These are phyloP conservation scores for Mus caroli DNA, from an alignment of 2,797 vertebrate genomes.

Conservation along the genomic window DNA sequence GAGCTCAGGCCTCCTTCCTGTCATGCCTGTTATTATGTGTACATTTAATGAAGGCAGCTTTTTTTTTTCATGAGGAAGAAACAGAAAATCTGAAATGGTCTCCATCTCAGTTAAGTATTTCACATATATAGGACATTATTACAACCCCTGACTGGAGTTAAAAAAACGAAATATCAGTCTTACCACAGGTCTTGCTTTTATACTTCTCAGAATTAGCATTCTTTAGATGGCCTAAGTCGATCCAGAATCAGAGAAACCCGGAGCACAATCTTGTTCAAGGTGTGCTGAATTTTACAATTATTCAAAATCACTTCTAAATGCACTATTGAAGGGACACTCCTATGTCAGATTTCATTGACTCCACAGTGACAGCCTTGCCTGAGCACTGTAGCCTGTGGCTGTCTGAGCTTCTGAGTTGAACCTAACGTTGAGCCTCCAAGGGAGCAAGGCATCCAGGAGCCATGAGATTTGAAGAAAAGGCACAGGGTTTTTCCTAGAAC, in stretches of 20 bases:
- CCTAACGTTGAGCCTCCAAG: neutral
- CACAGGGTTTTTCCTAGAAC: rapidly evolving
- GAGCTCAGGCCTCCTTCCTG: neutral
- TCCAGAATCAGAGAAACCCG: neutral
- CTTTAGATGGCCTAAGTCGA: neutral
- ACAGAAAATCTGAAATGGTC: neutral
- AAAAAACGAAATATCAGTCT: conserved; percentile 7
- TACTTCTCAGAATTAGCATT: neutral
- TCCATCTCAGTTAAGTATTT: neutral
- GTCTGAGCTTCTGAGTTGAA: neutral
- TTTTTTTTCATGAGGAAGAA: neutral
- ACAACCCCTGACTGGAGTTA: neutral
- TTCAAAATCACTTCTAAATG: neutral
- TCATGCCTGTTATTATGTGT: neutral
- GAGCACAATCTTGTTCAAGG: neutral
- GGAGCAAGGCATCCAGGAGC: conserved; percentile 41
- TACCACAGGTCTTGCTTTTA: neutral
- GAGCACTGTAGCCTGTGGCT: neutral
- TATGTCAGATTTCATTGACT: neutral
- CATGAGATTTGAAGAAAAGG: neutral
- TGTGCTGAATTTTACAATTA: neutral
- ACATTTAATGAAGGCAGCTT: neutral
- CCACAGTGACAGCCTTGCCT: neutral
- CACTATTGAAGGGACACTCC: neutral
- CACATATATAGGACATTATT: neutral